phyloP scores from a whole-genome alignment of 2,113 vertebrate species.

The Rhea americana region DNA sequence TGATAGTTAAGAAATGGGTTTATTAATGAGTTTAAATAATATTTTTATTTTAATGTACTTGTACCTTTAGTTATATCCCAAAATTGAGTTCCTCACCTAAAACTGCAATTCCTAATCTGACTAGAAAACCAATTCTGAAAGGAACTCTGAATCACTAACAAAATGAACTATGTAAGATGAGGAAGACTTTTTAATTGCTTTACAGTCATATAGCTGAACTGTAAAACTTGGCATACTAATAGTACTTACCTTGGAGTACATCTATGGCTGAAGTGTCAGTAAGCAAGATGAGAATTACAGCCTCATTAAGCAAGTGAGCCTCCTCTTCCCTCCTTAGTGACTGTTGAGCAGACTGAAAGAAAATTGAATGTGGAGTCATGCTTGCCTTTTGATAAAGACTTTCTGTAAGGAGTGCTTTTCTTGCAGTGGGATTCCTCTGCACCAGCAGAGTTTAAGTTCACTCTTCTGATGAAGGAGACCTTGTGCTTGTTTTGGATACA shows the following conservation, averaged over 20 bases:
- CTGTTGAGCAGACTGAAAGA: conserved; percentile 20
- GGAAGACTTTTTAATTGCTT: conserved; percentile 2
- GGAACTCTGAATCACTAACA: background rate
- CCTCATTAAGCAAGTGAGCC: conserved; percentile 27
- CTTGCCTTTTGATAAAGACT: background rate
- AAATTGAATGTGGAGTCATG: conserved; percentile 13
- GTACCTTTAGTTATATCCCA: background rate
- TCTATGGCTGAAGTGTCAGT: conserved; percentile 30
- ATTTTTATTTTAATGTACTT: background rate
- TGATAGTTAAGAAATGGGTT: background rate
- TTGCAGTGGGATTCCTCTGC: background rate
- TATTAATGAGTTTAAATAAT: background rate
- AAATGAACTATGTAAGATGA: background rate
- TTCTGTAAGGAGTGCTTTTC: background rate
- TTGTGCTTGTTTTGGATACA: rapidly evolving
- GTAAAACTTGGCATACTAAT: conserved; percentile 37
- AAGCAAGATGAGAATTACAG: conserved; percentile 45
- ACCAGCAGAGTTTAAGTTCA: background rate
- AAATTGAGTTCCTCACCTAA: background rate
- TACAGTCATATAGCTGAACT: conserved; percentile 28
- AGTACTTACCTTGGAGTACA: conserved; percentile 12
- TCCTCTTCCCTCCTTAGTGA: background rate
- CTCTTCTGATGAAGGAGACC: background rate
- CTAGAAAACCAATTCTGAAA: background rate
- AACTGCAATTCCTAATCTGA: background rate